These are phyloP conservation scores for Callipepla californica DNA, from an alignment of 2,113 vertebrate genomes.

Conservation along the genomic window DNA sequence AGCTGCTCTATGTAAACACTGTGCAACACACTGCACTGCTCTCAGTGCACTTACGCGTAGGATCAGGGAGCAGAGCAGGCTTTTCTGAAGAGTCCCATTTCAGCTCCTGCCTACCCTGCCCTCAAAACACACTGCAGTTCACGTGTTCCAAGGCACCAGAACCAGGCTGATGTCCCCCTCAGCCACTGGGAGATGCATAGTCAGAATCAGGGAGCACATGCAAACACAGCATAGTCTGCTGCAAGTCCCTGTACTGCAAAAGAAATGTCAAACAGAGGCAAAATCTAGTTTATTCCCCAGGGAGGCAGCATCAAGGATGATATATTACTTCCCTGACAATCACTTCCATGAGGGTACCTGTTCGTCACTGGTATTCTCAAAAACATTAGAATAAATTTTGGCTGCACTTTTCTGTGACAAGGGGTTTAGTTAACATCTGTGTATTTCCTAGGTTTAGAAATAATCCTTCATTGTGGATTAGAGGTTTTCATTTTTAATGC, in stretches of 20 bases:
- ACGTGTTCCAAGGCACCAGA: accelerated
- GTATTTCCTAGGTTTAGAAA: not conserved
- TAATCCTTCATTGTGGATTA: not conserved
- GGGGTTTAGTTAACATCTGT: not conserved
- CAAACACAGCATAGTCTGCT: not conserved
- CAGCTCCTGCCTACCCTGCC: not conserved
- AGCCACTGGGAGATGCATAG: accelerated
- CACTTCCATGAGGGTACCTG: not conserved
- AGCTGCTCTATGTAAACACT: not conserved
- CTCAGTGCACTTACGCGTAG: not conserved
- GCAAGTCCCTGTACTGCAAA: not conserved
- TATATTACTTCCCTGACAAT: not conserved
- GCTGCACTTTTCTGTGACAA: not conserved
- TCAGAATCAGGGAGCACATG: accelerated
- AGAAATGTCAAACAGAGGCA: not conserved
- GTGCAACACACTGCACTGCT: not conserved
- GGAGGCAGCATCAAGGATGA: not conserved
- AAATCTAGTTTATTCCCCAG: not conserved
- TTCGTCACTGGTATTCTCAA: not conserved
- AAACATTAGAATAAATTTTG: not conserved
- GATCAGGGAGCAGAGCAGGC: not conserved
- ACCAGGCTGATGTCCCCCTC: not conserved
- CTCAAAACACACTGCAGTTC: not conserved
- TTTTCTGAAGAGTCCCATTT: accelerated
- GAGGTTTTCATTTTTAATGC: not conserved